Conservation (phyloP, 1,140 invertebrate genomes). For the Aphaenogaster rudis region DNA sequence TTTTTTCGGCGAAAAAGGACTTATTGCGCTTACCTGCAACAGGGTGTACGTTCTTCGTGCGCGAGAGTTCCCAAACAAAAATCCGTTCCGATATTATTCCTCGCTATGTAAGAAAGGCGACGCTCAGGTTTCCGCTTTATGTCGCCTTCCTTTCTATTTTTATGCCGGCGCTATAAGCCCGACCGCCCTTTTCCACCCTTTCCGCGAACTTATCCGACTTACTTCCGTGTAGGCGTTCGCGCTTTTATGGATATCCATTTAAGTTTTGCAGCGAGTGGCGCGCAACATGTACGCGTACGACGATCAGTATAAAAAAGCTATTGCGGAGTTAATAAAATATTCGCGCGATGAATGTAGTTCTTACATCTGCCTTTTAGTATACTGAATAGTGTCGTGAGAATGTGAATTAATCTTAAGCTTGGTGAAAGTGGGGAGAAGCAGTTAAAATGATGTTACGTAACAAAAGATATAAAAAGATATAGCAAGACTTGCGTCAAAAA, state of each 20-base stretch:
- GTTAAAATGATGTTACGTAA: not conserved
- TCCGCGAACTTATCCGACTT: conserved; percentile 68
- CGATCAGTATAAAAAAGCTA: conserved; percentile 56
- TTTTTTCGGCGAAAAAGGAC: not conserved
- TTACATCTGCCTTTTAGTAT: conserved; percentile 24
- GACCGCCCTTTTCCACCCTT: conserved; percentile 55
- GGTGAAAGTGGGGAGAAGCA: not conserved
- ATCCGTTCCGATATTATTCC: conserved; percentile 52
- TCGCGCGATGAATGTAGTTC: not conserved
- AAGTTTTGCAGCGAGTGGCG: conserved; percentile 63
- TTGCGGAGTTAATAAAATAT: conserved; percentile 47
- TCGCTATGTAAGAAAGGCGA: conserved; percentile 26
- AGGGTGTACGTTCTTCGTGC: not conserved
- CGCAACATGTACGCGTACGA: not conserved
- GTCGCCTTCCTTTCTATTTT: conserved; percentile 70
- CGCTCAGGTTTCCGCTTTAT: conserved; percentile 52
- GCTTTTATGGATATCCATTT: conserved; percentile 72
- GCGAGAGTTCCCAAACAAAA: conserved; percentile 43
- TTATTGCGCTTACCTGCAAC: conserved; percentile 35
- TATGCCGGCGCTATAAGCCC: conserved; percentile 55
- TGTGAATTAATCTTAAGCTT: not conserved
- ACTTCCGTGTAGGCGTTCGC: conserved; percentile 68
- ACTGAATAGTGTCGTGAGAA: not conserved
- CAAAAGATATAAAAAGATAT: not conserved
- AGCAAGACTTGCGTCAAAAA: not conserved